These are phyloP conservation scores for Pseudopodoces humilis DNA, from an alignment of 2,113 vertebrate genomes.

Conservation along the genomic window DNA sequence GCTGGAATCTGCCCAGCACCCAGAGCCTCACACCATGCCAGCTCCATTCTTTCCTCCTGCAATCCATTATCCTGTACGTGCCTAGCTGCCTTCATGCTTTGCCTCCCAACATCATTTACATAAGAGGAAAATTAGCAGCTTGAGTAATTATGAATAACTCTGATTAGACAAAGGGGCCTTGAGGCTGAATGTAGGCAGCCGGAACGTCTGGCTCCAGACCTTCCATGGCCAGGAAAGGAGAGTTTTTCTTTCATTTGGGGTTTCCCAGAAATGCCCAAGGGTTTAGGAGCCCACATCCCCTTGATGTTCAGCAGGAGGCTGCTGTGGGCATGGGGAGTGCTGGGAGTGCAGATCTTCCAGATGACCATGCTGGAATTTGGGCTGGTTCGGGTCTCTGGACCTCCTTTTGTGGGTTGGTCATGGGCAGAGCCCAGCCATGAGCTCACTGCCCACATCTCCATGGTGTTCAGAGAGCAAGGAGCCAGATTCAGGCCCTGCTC, in stretches of 20 bases:
- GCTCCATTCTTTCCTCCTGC: slow-evolving; percentile 10
- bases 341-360: rapidly evolving
- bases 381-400: background rate
- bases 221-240: background rate
- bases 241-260: background rate
- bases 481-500: rapidly evolving
- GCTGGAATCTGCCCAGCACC: background rate
- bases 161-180: slow-evolving; percentile 62
- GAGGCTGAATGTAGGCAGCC: slow-evolving; percentile 29
- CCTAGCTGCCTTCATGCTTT: slow-evolving; percentile 32
- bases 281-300: background rate
- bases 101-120: slow-evolving; percentile 51
- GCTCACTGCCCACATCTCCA: background rate
- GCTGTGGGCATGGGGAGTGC: rapidly evolving
- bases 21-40: background rate
- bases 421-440: background rate
- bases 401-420: background rate
- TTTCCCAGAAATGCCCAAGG: background rate
- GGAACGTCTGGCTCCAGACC: background rate
- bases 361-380: background rate
- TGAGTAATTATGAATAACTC: slow-evolving; percentile 68
- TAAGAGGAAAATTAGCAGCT: slow-evolving; percentile 67
- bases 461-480: background rate
- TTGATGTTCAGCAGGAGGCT: rapidly evolving
- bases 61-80: background rate